A percentile compares a stretch with the other conserved stretches of the same genome.
Conservation (phyloP, 2,888 invertebrate genomes). For the Lasioglossum vierecki region DNA sequence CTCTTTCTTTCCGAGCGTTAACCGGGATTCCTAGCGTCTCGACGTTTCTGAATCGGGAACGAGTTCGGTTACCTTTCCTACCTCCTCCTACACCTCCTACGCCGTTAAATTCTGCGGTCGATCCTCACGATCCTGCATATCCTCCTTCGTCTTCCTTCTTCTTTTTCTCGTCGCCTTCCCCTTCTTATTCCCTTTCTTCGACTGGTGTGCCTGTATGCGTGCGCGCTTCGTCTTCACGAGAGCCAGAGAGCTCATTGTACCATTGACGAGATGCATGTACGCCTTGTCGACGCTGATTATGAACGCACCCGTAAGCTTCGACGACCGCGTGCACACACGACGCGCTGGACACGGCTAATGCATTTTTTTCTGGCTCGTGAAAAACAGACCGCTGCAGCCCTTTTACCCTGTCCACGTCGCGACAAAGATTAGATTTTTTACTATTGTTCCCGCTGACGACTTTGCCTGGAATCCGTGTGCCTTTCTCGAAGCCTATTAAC, state of each 20-base stretch:
- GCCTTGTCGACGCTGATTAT: conserved; percentile 77
- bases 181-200: conserved; percentile 31
- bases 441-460: neutral
- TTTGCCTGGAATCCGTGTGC: neutral
- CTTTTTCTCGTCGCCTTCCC: conserved; percentile 36
- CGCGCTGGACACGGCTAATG: conserved; percentile 22
- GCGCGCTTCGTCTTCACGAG: conserved; percentile 29
- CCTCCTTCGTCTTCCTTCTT: conserved; percentile 51
- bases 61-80: conserved; percentile 54
- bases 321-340: conserved; percentile 65
- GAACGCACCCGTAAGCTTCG: conserved; percentile 75
- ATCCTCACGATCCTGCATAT: conserved; percentile 67
- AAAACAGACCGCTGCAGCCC: neutral
- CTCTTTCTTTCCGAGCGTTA: conserved; percentile 57
- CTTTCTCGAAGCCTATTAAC: no score
- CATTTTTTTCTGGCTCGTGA: neutral
- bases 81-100: conserved; percentile 51
- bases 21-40: conserved; percentile 58
- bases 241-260: conserved; percentile 63
- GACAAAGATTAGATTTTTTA: neutral
- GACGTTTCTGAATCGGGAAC: conserved; percentile 66
- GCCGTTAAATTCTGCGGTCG: conserved; percentile 53
- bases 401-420: neutral
- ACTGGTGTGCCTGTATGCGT: neutral
- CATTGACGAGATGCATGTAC: conserved; percentile 71